Evolutionary conservation across 2,797 vertebrate genomes (phyloP).

Genomic region (Acanthurus tractus): DNA sequence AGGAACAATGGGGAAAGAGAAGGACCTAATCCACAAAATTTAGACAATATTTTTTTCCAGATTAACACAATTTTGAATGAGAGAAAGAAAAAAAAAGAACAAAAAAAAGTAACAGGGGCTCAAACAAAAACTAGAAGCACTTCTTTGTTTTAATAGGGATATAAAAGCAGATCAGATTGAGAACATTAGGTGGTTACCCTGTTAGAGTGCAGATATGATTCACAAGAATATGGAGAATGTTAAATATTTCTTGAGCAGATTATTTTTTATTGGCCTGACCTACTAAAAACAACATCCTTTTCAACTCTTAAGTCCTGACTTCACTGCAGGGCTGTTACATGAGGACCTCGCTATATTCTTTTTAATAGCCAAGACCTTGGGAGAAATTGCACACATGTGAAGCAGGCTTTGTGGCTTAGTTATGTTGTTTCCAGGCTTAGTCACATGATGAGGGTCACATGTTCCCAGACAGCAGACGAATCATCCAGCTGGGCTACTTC

Average conservation of each 20-base stretch:
- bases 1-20: neutral
- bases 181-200: neutral
- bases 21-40: neutral
- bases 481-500: conserved; percentile 70
- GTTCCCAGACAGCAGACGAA: conserved; percentile 64
- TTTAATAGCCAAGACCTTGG: conserved; percentile 34
- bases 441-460: conserved; percentile 77
- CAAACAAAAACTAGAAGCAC: neutral
- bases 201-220: conserved; percentile 12
- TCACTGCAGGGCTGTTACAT: conserved; percentile 24
- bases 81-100: too few species aligned
- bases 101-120: neutral
- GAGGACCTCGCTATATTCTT: conserved; percentile 11
- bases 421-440: conserved; percentile 45
- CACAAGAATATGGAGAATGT: conserved; percentile 15
- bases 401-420: conserved; percentile 53
- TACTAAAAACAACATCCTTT: conserved; percentile 36
- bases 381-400: conserved; percentile 55
- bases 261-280: conserved; percentile 44
- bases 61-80: neutral
- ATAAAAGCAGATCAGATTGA: conserved; percentile 1
- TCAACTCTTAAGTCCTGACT: conserved; percentile 24
- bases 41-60: neutral
- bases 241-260: conserved; percentile 34
- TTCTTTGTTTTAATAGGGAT: conserved; percentile 2